Evolutionary conservation across 2,888 invertebrate genomes (phyloP).

Genomic region (Caradrina kadenii): DNA sequence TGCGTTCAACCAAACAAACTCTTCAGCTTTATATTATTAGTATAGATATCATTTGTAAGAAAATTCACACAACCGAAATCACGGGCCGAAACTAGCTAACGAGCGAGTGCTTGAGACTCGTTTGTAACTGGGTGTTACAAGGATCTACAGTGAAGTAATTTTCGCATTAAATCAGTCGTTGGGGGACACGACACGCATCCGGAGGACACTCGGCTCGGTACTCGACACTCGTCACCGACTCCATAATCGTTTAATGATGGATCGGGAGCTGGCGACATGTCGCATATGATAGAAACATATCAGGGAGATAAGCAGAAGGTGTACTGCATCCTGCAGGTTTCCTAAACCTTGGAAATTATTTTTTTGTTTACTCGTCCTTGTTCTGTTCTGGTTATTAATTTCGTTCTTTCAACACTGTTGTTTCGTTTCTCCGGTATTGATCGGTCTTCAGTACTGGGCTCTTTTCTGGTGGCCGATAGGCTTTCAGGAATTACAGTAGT

Average conservation of each 20-base stretch:
- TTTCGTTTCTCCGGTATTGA: too few relatives aligned
- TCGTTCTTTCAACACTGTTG: too few relatives aligned
- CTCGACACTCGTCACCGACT: slow-evolving; percentile 25
- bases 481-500: too few relatives aligned
- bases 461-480: too few relatives aligned
- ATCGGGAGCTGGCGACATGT: slow-evolving; percentile 2
- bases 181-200: slow-evolving; percentile 45
- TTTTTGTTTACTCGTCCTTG: too few relatives aligned
- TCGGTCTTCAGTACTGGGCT: too few relatives aligned
- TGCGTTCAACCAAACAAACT: too few relatives aligned
- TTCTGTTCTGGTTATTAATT: too few relatives aligned
- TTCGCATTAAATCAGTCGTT: slow-evolving; percentile 49
- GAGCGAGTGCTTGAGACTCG: neutral
- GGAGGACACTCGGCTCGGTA: slow-evolving; percentile 60
- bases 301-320: slow-evolving; percentile 20
- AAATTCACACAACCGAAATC: too few relatives aligned
- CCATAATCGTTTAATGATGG: slow-evolving; percentile 53
- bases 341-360: neutral
- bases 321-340: neutral
- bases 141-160: slow-evolving; percentile 36
- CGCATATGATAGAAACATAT: neutral
- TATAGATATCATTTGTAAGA: too few relatives aligned
- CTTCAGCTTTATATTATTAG: too few relatives aligned
- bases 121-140: slow-evolving; percentile 5
- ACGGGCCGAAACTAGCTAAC: too few relatives aligned